Conservation (phyloP, 1,140 invertebrate species). For the Drosophila subpulchrella region DNA sequence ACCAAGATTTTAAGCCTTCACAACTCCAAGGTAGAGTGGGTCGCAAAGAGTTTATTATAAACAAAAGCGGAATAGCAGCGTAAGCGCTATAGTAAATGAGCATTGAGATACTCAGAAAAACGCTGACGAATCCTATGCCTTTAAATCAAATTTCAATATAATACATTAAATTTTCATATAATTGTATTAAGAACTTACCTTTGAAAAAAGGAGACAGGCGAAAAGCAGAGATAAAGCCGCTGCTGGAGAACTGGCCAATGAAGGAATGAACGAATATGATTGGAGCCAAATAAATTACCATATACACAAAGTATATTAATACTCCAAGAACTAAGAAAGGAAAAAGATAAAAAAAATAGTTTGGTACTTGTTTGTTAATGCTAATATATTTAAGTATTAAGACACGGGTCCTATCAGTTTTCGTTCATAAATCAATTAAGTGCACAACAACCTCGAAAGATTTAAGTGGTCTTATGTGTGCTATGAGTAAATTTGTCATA, state of each 20-base stretch:
- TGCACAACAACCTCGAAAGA: no score
- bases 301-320: slow-evolving; percentile 61
- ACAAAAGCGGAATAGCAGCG: slow-evolving; percentile 66
- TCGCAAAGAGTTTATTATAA: slow-evolving; percentile 57
- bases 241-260: slow-evolving; percentile 81
- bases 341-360: not conserved
- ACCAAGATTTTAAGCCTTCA: slow-evolving; percentile 42
- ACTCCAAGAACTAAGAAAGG: slow-evolving; percentile 51
- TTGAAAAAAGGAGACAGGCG: slow-evolving; percentile 68
- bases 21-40: slow-evolving; percentile 78
- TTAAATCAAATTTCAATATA: not conserved
- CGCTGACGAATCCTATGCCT: slow-evolving; percentile 78
- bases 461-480: no score
- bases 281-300: slow-evolving; percentile 67
- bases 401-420: no score
- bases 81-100: slow-evolving; percentile 68
- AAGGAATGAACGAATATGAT: slow-evolving; percentile 77
- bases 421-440: no score
- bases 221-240: slow-evolving; percentile 76
- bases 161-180: no score
- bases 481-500: no score
- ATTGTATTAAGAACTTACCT: slow-evolving; percentile 38
- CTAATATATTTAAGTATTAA: no score
- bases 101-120: slow-evolving; percentile 46
- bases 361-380: no score